Percentiles rank a stretch among this genome's conserved stretches.
These are phyloP conservation scores for Epinephelus moara DNA, from an alignment of 2,113 vertebrate genomes.

Conservation along the genomic window DNA sequence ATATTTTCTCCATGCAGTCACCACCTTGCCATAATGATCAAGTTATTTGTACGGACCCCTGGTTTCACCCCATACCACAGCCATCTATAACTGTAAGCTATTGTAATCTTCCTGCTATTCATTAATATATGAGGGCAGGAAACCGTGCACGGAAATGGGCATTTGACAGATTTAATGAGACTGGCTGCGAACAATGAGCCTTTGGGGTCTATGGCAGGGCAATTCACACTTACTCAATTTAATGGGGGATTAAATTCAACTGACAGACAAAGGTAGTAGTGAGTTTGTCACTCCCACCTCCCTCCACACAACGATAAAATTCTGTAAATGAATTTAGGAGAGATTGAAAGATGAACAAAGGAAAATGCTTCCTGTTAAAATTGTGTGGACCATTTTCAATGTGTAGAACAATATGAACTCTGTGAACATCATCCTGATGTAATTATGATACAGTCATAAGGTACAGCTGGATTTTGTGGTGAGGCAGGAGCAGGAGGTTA, in stretches of 20 bases:
- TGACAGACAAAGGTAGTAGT: conserved; percentile 65
- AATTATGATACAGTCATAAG: conserved; percentile 10
- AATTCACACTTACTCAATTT: conserved; percentile 70
- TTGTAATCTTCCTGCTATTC: conserved; percentile 62
- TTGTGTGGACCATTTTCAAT: conserved; percentile 4
- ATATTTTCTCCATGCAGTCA: conserved; percentile 23
- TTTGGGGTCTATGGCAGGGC: conserved; percentile 52
- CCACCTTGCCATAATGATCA: conserved; percentile 48
- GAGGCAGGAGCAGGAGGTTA: not conserved
- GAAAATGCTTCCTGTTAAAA: conserved; percentile 3
- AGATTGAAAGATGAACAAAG: conserved; percentile 51
- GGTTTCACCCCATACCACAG: conserved; percentile 27
- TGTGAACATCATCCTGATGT: not conserved
- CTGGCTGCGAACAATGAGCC: conserved; percentile 62
- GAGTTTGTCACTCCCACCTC: conserved; percentile 56
- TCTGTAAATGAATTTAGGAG: conserved; percentile 37
- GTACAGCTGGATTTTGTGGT: conserved; percentile 6
- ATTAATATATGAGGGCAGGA: conserved; percentile 70
- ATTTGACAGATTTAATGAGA: conserved; percentile 79
- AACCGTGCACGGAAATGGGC: conserved; percentile 55
- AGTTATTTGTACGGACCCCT: conserved; percentile 42
- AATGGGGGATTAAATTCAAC: conserved; percentile 75
- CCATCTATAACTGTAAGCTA: conserved; percentile 52
- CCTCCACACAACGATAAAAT: conserved; percentile 32
- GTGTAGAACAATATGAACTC: conserved; percentile 12